These are phyloP conservation scores for Polyergus mexicanus DNA, from an alignment of 1,140 invertebrate species.

Conservation along the genomic window DNA sequence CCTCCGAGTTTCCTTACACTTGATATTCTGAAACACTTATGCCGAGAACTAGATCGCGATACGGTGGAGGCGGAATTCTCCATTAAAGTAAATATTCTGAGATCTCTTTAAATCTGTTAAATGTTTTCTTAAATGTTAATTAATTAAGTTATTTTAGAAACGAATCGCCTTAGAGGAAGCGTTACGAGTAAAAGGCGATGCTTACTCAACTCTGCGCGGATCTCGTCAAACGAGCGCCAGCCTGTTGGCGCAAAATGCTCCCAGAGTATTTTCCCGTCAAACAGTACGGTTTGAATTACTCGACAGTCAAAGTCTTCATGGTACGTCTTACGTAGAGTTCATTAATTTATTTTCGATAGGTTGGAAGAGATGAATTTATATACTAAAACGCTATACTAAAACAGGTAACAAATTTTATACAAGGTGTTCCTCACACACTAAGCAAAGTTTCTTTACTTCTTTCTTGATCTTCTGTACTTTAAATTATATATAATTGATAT, in stretches of 20 bases:
- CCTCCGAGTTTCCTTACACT: conserved; percentile 87
- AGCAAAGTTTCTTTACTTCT: neutral
- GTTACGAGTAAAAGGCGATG: conserved; percentile 84
- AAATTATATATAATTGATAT: neutral
- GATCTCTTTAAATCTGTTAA: neutral
- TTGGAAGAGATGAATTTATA: neutral
- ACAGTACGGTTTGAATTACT: conserved; percentile 90
- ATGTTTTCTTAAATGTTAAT: neutral
- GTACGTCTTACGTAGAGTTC: conserved; percentile 78
- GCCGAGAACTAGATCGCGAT: conserved; percentile 89
- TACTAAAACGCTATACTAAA: neutral
- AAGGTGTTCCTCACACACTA: neutral
- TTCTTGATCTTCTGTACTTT: conserved; percentile 3
- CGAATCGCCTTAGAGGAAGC: conserved; percentile 90
- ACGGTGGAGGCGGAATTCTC: conserved; percentile 91
- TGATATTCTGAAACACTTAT: conserved; percentile 89
- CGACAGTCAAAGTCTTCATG: conserved; percentile 87
- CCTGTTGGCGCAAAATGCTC: conserved; percentile 87
- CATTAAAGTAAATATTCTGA: conserved; percentile 85
- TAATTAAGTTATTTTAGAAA: conserved; percentile 80
- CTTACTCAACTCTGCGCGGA: conserved; percentile 67
- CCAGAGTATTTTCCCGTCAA: conserved; percentile 89
- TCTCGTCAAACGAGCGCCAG: conserved; percentile 80
- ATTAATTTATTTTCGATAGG: neutral
- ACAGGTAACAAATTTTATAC: conserved; percentile 6